Base-by-base conservation (phyloP, 53 echinoderm and acorn worm genomes). In the Holothuria scabra region DNA sequence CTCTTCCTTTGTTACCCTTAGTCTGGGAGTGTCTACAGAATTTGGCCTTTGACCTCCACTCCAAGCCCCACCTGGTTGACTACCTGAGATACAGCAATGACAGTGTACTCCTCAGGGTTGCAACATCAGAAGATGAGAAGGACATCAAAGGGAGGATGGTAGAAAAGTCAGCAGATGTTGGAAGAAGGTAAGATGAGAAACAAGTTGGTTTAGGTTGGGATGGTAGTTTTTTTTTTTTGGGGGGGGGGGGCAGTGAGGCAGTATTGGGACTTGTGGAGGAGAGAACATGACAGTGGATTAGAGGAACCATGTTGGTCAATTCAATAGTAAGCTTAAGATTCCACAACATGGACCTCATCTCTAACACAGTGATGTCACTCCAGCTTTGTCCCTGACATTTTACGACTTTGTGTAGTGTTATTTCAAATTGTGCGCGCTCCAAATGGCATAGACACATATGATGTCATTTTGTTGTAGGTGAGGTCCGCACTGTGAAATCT, bases 31-130 rank as follows among this genome's bases (percentile, higher is more conserved):
- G 2, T 6, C 35, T 70, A 12, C 65, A 91, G 82, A 80, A 86
- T 74, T 90, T 89, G 37, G 90, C 95, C 37, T 28, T 88, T 19
- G 92, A 92, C 71, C 81, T 90, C 28, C 79, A 72, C 69, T 65
- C 74, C 83, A 90, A 88, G 23, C 65, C 67, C 16, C 95, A 92
- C 58, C 80, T 92, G 56, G 56, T 80, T 2, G 38, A 55, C 16
- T 32, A 78, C 68, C 60, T 91, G 85, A 61, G 23, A 34, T 34
- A 21, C 12, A 60, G 63, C 2, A 81, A 14, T 65, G 23, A 26
- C 5, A 81, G 82, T 24, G 48, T 46, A 22, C 46, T 81, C 21
- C 37, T 61, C 12, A 62, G 23, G 13, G 60, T 18, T 35, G 82
- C 25, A 2, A 18, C 6, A 19, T 60, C 44, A 5, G 62, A 81